Conservation (phyloP, 2,113 vertebrate species). For the Tichodroma muraria region DNA sequence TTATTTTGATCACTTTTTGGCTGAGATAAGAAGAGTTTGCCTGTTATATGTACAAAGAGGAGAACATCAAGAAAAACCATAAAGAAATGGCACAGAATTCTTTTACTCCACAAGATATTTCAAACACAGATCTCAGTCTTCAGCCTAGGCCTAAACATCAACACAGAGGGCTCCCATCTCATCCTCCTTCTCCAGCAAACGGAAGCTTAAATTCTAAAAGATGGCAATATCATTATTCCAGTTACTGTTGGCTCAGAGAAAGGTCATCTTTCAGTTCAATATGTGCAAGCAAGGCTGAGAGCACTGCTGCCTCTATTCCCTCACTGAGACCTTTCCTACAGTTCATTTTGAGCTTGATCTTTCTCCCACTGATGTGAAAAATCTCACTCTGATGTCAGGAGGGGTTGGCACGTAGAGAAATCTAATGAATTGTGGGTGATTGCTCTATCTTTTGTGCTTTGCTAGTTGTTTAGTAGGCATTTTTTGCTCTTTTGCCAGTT, state of each 20-base stretch:
- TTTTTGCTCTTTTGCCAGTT: neutral
- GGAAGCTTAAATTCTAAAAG: neutral
- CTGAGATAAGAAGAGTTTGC: neutral
- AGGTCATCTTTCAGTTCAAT: neutral
- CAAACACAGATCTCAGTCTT: neutral
- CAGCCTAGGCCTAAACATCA: neutral
- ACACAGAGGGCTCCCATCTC: neutral
- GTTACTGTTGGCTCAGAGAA: neutral
- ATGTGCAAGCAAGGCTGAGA: neutral
- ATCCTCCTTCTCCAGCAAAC: neutral
- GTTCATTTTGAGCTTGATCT: neutral
- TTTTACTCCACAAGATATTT: neutral
- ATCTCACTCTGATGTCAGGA: neutral
- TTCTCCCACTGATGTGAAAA: neutral
- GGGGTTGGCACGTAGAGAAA: neutral
- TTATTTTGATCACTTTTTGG: neutral
- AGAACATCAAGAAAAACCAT: slow-evolving; percentile 26
- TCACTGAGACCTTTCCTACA: neutral
- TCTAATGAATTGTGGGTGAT: neutral
- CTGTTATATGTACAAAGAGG: neutral
- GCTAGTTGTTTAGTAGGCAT: neutral
- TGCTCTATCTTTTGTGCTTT: neutral
- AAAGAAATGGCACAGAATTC: neutral
- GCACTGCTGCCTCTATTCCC: neutral
- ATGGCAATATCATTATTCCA: neutral